Conservation (phyloP, 2,888 invertebrate genomes). For the Trachelus iudaicus region DNA sequence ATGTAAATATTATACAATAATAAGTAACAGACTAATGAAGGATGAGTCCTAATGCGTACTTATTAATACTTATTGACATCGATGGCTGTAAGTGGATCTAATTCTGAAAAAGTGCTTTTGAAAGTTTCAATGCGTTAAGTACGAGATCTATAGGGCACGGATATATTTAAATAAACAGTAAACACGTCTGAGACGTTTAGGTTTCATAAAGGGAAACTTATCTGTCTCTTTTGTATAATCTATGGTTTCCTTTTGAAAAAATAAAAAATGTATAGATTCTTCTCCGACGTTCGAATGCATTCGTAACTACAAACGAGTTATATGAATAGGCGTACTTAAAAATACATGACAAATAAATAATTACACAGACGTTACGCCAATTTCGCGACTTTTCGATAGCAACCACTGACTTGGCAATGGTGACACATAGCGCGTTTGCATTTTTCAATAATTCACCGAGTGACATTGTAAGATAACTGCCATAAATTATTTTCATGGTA, state of each 20-base stretch:
- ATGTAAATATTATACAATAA: constrained; percentile 30
- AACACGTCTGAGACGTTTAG: constrained; percentile 19
- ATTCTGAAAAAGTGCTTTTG: constrained; percentile 26
- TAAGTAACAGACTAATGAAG: constrained; percentile 19
- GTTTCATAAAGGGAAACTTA: constrained; percentile 10
- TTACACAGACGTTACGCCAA: no score
- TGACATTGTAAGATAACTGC: no score
- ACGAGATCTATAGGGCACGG: no score
- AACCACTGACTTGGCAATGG: no score
- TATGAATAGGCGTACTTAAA: no score
- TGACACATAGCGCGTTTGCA: no score
- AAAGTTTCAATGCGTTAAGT: background rate
- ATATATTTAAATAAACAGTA: constrained; percentile 8
- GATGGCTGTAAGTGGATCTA: constrained; percentile 40
- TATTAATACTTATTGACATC: constrained; percentile 42
- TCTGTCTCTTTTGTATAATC: constrained; percentile 6
- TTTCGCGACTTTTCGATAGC: no score
- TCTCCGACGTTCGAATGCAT: no score
- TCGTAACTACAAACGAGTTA: no score
- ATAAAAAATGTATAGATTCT: background rate
- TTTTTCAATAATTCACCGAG: no score
- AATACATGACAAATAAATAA: no score
- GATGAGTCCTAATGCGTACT: constrained; percentile 38
- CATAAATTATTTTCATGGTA: no score
- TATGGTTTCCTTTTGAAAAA: background rate